Evolutionary conservation across 2,113 vertebrate species (phyloP).

Genomic region (human (Homo sapiens)): GRCh38 chr18:34183501-34184000

Average conservation of each 20-base stretch:
- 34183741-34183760: not conserved
- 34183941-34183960: not conserved
- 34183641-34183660: not conserved
- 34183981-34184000: not conserved
- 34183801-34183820: not conserved
- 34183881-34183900: not conserved
- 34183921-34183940: not conserved
- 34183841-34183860: not conserved
- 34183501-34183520: not conserved
- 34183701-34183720: not conserved
- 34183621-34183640: not conserved
- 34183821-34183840: not conserved
- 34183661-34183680: not conserved
- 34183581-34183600: not conserved
- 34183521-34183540: not conserved
- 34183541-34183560: not conserved
- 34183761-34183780: not conserved
- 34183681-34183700: not conserved
- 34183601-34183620: not conserved
- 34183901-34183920: not conserved
- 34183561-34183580: not conserved
- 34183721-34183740: not conserved
- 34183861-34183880: not conserved
- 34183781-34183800: not conserved
- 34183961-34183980: not conserved